These are phyloP conservation scores for Paraescarpia echinospica DNA, from an alignment of 1,140 invertebrate species.

Conservation along the genomic window DNA sequence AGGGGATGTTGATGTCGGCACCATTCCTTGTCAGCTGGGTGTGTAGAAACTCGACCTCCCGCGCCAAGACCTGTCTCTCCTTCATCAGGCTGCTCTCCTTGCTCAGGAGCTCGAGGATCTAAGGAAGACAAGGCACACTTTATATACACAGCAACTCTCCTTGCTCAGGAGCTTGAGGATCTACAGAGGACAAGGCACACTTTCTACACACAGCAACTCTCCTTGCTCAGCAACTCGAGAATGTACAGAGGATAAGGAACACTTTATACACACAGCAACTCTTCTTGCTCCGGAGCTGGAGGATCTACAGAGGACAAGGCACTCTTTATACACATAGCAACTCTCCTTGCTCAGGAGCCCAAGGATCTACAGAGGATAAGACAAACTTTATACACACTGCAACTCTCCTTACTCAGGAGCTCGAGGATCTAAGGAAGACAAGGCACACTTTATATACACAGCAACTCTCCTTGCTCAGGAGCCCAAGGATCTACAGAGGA, in stretches of 20 bases:
- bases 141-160: not conserved
- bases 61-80: constrained; percentile 47
- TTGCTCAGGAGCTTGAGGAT: not conserved
- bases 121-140: constrained; percentile 21
- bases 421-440: no score
- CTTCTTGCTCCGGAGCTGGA: not conserved
- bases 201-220: not conserved
- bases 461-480: no score
- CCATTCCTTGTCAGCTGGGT: constrained; percentile 2
- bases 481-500: no score
- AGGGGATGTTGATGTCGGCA: not conserved
- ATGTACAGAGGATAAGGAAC: not conserved
- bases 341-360: no score
- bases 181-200: not conserved
- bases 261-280: not conserved
- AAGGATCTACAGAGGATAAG: no score
- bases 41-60: constrained; percentile 40
- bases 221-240: not conserved
- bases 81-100: constrained; percentile 40
- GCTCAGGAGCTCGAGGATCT: constrained; percentile 48
- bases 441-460: no score
- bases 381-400: no score
- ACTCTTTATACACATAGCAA: not conserved
- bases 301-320: not conserved
- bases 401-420: no score